These are phyloP conservation scores for Chrysocyon brachyurus DNA, from an alignment of 2,797 vertebrate species.

Conservation along the genomic window DNA sequence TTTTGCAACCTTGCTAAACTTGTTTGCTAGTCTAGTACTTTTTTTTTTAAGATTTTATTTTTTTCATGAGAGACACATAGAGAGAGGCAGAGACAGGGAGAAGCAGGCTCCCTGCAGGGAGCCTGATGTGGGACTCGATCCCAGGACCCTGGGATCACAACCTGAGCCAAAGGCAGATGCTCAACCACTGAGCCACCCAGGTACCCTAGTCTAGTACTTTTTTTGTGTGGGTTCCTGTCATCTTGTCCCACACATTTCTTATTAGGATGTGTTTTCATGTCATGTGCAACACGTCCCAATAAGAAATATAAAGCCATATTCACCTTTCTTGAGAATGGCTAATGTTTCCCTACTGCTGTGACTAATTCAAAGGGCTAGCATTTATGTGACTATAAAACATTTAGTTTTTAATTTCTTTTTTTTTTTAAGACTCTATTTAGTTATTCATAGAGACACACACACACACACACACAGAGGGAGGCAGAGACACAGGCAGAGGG, in stretches of 20 bases:
- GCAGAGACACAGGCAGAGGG: too few species aligned
- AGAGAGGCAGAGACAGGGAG: too few species aligned
- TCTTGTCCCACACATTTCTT: too few species aligned
- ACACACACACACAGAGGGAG: too few species aligned
- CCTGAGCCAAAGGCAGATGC: too few species aligned
- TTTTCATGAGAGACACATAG: too few species aligned
- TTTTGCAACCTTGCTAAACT: neutral
- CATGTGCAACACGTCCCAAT: neutral
- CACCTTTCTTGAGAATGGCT: constrained; percentile 19
- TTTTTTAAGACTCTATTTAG: too few species aligned
- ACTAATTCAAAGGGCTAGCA: neutral
- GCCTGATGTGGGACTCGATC: too few species aligned
- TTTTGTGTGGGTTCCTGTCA: neutral
- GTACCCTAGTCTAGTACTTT: neutral
- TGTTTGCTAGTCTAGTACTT: neutral
- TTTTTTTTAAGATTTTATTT: neutral
- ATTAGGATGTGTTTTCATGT: neutral
- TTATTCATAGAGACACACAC: too few species aligned
- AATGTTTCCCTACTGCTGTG: neutral
- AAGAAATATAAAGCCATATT: constrained; percentile 15
- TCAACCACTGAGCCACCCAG: too few species aligned
- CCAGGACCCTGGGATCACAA: too few species aligned
- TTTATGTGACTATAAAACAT: constrained; percentile 30
- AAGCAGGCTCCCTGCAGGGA: too few species aligned
- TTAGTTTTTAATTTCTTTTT: neutral